A percentile compares a stretch with the other conserved stretches of the same genome.
phyloP scores from a whole-genome alignment of 2,888 invertebrate genomes.

The Thereva unica region DNA sequence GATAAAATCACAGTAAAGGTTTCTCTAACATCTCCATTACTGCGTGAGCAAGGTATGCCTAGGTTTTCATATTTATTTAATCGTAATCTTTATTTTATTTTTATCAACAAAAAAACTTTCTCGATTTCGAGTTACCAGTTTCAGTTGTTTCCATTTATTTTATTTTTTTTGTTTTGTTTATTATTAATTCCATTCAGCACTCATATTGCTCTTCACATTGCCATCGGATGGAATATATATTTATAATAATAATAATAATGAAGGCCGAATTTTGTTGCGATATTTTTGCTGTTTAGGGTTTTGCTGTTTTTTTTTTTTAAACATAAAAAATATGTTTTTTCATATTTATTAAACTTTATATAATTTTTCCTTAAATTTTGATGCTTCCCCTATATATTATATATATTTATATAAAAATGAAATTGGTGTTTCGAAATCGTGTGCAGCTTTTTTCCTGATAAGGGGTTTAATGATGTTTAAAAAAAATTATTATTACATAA shows the following conservation, averaged over 20 bases:
- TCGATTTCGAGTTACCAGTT: constrained; percentile 48
- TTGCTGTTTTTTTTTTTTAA: background rate
- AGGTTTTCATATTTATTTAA: constrained; percentile 46
- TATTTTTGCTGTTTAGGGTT: constrained; percentile 3
- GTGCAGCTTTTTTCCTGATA: constrained; percentile 21
- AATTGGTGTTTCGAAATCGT: constrained; percentile 47
- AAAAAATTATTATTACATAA: constrained; percentile 19
- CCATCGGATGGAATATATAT: constrained; percentile 19
- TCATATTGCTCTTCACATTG: constrained; percentile 27
- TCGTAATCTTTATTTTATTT: background rate
- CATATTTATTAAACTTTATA: too few relatives aligned
- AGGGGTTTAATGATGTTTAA: constrained; percentile 13
- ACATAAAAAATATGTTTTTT: too few relatives aligned
- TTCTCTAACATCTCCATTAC: constrained; percentile 88
- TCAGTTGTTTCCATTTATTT: constrained; percentile 36
- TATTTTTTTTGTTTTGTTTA: constrained; percentile 19
- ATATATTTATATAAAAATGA: constrained; percentile 35
- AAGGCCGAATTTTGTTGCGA: constrained; percentile 6
- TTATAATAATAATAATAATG: background rate
- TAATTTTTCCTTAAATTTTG: too few relatives aligned
- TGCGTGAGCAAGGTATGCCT: constrained; percentile 76
- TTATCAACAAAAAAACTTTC: constrained; percentile 24
- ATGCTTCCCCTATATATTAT: constrained; percentile 4
- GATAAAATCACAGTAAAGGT: constrained; percentile 80
- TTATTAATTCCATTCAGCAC: constrained; percentile 23